A percentile compares a stretch with the other conserved stretches of the same genome.
These are phyloP conservation scores for Cololabis saira DNA, from an alignment of 2,113 vertebrate genomes.

Conservation along the genomic window DNA sequence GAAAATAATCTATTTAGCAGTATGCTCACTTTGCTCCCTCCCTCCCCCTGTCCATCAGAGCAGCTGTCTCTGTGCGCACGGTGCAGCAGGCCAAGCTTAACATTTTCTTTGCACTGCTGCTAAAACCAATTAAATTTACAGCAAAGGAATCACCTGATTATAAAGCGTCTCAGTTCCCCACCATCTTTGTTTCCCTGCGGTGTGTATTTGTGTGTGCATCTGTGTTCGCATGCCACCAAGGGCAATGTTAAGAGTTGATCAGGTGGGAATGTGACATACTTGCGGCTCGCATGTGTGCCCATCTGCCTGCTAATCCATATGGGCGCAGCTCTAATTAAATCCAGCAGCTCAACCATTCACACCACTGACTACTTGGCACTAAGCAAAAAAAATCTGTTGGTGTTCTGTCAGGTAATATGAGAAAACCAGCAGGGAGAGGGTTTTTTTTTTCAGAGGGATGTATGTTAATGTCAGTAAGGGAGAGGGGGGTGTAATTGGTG, in stretches of 20 bases:
- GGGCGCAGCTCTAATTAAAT: conserved; percentile 77
- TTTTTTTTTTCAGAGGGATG: conserved; percentile 22
- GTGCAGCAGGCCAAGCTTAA: conserved; percentile 72
- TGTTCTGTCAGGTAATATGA: conserved; percentile 70
- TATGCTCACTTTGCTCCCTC: conserved; percentile 57
- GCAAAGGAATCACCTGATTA: conserved; percentile 73
- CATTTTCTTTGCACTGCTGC: conserved; percentile 73
- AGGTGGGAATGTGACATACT: conserved; percentile 71
- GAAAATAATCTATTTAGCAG: conserved; percentile 67
- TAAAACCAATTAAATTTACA: conserved; percentile 78
- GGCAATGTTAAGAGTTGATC: conserved; percentile 65
- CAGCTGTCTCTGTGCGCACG: conserved; percentile 70
- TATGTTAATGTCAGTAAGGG: conserved; percentile 29
- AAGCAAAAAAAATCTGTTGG: conserved; percentile 52
- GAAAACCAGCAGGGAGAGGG: conserved; percentile 54
- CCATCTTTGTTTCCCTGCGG: conserved; percentile 34
- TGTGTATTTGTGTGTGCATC: conserved; percentile 58
- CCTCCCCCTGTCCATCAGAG: conserved; percentile 50
- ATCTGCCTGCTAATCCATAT: conserved; percentile 72
- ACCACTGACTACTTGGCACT: conserved; percentile 65
- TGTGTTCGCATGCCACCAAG: conserved; percentile 52
- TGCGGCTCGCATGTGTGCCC: conserved; percentile 37
- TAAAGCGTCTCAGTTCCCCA: conserved; percentile 45
- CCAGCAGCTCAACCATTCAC: conserved; percentile 68
- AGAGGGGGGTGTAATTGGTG: conserved; percentile 8